Base-by-base conservation (phyloP, 2,888 invertebrate species). In the Lampropteryx suffumata region DNA sequence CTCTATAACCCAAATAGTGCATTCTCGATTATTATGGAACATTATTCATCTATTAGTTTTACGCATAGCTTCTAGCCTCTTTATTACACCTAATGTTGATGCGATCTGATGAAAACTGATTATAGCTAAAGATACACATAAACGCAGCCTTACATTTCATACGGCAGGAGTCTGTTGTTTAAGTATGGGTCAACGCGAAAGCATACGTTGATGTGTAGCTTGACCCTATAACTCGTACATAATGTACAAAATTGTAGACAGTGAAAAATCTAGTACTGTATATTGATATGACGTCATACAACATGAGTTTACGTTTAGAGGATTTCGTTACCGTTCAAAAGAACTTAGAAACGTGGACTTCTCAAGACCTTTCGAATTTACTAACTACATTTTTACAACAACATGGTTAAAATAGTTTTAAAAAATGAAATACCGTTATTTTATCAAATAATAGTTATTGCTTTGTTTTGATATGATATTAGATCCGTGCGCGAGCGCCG, bases 361-460 rank as follows among this genome's bases (percentile, higher is more conserved):
- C 79, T 69, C 72, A 79, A 84, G 84, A 84, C 76, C 83, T 81
- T 84, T 84, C 84, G 79, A 82, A 76, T 87, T 86, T 79, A 82
- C 86, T 88, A 87, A 76, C 88, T 89, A 89, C 84, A 75, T 82
- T 79, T 74, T 83, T 81, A 84, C 84, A 88, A 87, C 86, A 88
- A 87, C 86, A 77, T 81, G 86, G 81, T 87, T 90, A 87, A 86
- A 88, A 89, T 86, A 87, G 80, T 85, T 82, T 79, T 71, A 78
- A 80, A 82, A 85, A 88, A 82, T 81, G 81, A 83, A 84, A 85
- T 82, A 81, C 79, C 73, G 73, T 71, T 77, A 71, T 59, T 75
- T 82, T 83, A 87, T 86, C 80, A 87, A 86, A 87, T 86, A 86
- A 87, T 85, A 85, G 85, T 89, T 89, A 89, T 89, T 90, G 89